Base-by-base conservation (phyloP, 2,797 vertebrate genomes). In the Halcyon smyrnensis region DNA sequence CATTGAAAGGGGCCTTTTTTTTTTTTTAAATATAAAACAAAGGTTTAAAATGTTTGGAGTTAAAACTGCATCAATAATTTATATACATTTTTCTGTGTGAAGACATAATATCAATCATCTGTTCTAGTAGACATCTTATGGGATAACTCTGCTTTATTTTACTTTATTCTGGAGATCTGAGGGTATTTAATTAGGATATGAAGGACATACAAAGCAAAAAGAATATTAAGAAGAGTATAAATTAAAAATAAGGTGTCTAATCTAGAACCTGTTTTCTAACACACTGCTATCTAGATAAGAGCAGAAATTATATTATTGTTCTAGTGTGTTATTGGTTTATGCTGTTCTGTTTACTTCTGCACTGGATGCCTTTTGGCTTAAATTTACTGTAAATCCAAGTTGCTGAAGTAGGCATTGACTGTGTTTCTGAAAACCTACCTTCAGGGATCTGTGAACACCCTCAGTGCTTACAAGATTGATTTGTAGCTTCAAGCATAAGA, bases 401-500 rank as follows among this genome's bases (percentile, higher is more conserved):
- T 94, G 81, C 89, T 96, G 92, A 93, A 94, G 81, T 54, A 85
- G 75, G 53, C 84, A 91, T 87, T 85, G 68, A 65, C 60, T 90
- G 48, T 23, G 50, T 68, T 64, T 94, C 78, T 92, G 71, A 70
- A 96, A 83, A 90, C 51, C 32, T 87, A 12, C 90, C 92, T 85
- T 93, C 64, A 77, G 93, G 78, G 89, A 93, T 50, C 78, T 91
- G n/a, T 83, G 89, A 79, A 85, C 79, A 65, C 71, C 79, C 79
- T 87, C 75, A 46, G 0, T 39, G 28, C 87, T 94, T 96, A 83
- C 56, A 87, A 71, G 93, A 96, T 81, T 94, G 91, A 94, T 95
- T 84, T 92, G 73, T 85, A 94, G 76, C 84, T 96, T 96, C 87
- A 96, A 91, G 87, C 71, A 57, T 77, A 62, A 93, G 89, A 89